Conservation (phyloP, 2,888 invertebrate genomes). For the Rhingia rostrata region DNA sequence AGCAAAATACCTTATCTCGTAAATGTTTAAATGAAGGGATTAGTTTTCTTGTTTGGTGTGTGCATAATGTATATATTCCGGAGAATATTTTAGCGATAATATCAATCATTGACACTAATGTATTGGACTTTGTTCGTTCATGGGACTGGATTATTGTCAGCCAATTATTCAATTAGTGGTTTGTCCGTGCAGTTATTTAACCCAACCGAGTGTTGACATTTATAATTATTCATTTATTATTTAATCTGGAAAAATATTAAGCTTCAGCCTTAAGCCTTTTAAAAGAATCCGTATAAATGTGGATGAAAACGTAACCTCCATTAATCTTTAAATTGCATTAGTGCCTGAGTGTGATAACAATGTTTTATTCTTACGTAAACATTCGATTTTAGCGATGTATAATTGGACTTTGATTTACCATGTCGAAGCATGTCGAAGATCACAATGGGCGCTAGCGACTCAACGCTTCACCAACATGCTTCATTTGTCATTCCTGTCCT, state of each 20-base stretch:
- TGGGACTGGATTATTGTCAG: conserved; percentile 31
- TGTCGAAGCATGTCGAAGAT: too few relatives aligned
- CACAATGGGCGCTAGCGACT: too few relatives aligned
- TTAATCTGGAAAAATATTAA: background rate
- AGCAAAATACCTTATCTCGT: conserved; percentile 5
- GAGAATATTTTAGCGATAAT: conserved; percentile 16
- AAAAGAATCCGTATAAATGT: background rate
- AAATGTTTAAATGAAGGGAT: conserved; percentile 13
- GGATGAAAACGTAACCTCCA: too few relatives aligned
- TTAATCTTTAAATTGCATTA: too few relatives aligned
- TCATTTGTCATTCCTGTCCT: too few relatives aligned
- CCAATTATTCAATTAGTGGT: conserved; percentile 43
- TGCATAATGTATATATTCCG: background rate
- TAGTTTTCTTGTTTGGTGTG: background rate
- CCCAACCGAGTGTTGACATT: background rate
- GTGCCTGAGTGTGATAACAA: too few relatives aligned
- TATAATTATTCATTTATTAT: background rate
- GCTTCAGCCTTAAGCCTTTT: background rate
- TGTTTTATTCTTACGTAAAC: too few relatives aligned
- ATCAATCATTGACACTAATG: conserved; percentile 26
- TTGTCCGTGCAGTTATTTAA: conserved; percentile 23
- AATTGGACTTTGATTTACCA: too few relatives aligned
- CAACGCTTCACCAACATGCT: too few relatives aligned
- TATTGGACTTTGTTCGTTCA: conserved; percentile 38
- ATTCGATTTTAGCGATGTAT: too few relatives aligned